A percentile compares a stretch with the other conserved stretches of the same genome.
phyloP scores from a whole-genome alignment of 2,797 vertebrate genomes.

The Poecilia gillii region DNA sequence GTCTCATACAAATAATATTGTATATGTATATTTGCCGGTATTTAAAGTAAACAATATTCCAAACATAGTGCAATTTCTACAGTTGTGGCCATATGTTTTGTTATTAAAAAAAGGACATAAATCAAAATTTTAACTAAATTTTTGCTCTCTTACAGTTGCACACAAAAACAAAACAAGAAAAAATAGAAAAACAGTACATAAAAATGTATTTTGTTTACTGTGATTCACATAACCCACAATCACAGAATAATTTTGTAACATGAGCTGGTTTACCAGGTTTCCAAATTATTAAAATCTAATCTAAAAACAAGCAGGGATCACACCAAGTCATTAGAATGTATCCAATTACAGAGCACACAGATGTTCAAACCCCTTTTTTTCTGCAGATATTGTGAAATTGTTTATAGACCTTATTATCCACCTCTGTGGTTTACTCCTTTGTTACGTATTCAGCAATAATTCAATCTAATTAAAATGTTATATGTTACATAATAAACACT shows the following conservation, averaged over 20 bases:
- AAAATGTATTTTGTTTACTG: neutral
- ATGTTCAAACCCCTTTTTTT: neutral
- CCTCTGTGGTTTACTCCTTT: neutral
- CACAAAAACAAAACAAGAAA: neutral
- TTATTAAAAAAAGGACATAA: neutral
- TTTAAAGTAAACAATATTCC: too few species aligned
- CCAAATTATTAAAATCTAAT: neutral
- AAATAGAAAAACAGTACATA: neutral
- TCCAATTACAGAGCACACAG: neutral
- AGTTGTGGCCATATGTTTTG: neutral
- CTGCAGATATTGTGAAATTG: neutral
- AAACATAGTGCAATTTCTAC: neutral
- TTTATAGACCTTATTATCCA: neutral
- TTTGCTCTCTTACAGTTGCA: neutral
- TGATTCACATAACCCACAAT: too few species aligned
- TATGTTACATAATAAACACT: neutral
- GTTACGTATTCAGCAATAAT: neutral
- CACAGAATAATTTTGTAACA: neutral
- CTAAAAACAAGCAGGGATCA: neutral
- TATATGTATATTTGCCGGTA: too few species aligned
- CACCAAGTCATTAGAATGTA: neutral
- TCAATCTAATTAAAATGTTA: neutral
- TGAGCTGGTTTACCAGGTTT: neutral
- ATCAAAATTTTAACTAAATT: neutral
- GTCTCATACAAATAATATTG: too few species aligned